phyloP scores from a whole-genome alignment of 2,888 invertebrate genomes.

The Cerastis leucographa region DNA sequence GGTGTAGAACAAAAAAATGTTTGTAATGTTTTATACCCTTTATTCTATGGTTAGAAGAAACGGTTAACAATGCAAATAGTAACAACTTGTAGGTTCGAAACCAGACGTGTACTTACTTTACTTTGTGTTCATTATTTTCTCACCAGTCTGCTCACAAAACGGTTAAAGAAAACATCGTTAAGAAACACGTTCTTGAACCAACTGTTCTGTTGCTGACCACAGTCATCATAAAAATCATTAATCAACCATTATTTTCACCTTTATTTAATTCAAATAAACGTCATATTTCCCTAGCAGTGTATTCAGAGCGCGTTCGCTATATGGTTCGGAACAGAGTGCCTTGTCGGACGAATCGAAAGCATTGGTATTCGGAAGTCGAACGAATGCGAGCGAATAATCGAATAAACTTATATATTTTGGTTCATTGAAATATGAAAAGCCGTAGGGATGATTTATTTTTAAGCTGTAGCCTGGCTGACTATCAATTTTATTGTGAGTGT shows the following conservation, averaged over 20 bases:
- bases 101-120: too few species aligned
- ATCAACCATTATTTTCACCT: constrained; percentile 4
- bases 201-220: too few species aligned
- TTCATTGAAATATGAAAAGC: constrained; percentile 61
- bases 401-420: constrained; percentile 59
- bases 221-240: not conserved
- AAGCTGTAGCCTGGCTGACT: constrained; percentile 3
- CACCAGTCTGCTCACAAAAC: not conserved
- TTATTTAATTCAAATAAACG: constrained; percentile 26
- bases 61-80: not conserved
- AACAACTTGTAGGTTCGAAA: too few species aligned
- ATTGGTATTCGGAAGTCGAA: constrained; percentile 64
- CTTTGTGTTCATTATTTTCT: not conserved
- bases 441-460: constrained; percentile 45
- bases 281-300: constrained; percentile 14
- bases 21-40: too few species aligned
- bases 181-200: not conserved
- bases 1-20: too few species aligned
- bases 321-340: constrained; percentile 58
- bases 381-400: constrained; percentile 60
- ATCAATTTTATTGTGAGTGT: constrained; percentile 6
- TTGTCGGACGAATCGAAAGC: constrained; percentile 56
- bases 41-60: too few species aligned
- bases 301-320: constrained; percentile 62
- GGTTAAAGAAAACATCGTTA: not conserved